phyloP scores from a whole-genome alignment of 1,140 invertebrate genomes.

The Wasmannia auropunctata region DNA sequence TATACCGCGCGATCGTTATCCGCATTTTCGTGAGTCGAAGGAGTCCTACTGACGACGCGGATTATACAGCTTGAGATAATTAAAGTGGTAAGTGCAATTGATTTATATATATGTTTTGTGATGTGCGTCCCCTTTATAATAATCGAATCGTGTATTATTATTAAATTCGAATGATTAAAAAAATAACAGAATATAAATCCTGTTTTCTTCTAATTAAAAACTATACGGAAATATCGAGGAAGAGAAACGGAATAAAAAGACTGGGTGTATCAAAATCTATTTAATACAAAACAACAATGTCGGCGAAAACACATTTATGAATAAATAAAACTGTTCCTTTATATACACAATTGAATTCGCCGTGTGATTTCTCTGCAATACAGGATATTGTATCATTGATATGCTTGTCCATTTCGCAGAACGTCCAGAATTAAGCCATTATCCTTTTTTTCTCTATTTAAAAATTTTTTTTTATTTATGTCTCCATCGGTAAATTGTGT shows the following conservation, averaged over 20 bases:
- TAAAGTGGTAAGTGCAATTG: too few species aligned
- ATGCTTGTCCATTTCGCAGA: neutral
- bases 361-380: neutral
- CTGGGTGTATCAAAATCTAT: conserved; percentile 20
- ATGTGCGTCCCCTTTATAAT: too few species aligned
- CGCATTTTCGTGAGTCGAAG: too few species aligned
- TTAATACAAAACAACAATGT: conserved; percentile 44
- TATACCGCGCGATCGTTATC: too few species aligned
- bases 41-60: too few species aligned
- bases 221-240: neutral
- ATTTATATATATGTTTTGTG: too few species aligned
- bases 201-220: too few species aligned
- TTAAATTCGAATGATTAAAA: too few species aligned
- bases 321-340: conserved; percentile 21
- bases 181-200: too few species aligned
- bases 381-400: neutral
- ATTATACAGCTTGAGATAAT: too few species aligned
- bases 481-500: neutral
- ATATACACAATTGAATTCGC: conserved; percentile 14
- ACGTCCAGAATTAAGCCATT: too few species aligned
- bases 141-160: too few species aligned
- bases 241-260: neutral
- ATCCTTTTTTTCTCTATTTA: neutral
- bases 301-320: conserved; percentile 8
- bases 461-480: neutral